Evolutionary conservation across 2,888 invertebrate species (phyloP).

Genomic region (Nemapogon koenigi): DNA sequence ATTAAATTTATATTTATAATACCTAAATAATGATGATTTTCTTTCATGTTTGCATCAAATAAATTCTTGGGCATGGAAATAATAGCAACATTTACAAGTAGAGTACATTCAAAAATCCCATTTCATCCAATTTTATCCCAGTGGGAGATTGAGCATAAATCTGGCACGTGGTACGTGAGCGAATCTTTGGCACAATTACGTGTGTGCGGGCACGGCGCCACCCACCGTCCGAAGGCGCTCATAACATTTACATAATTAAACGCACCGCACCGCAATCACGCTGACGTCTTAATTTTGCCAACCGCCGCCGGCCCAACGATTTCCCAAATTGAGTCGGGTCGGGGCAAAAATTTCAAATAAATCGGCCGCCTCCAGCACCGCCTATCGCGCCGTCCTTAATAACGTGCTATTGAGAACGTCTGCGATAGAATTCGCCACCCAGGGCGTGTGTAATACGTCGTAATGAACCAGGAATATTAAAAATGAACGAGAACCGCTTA

Average conservation of each 20-base stretch:
- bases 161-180: constrained; percentile 40
- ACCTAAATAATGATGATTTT: too few relatives aligned
- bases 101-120: too few relatives aligned
- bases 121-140: too few relatives aligned
- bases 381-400: constrained; percentile 47
- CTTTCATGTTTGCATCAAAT: too few relatives aligned
- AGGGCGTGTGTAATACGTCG: constrained; percentile 62
- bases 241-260: constrained; percentile 64
- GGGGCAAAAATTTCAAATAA: constrained; percentile 64
- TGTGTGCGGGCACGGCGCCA: constrained; percentile 23
- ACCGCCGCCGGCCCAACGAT: constrained; percentile 56
- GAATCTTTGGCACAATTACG: constrained; percentile 39
- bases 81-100: too few relatives aligned
- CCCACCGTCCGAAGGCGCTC: constrained; percentile 47
- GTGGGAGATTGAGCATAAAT: too few relatives aligned
- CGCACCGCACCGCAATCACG: constrained; percentile 53
- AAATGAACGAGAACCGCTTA: constrained; percentile 60
- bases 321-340: constrained; percentile 64
- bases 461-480: constrained; percentile 65
- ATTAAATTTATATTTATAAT: too few relatives aligned
- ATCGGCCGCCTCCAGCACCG: constrained; percentile 41
- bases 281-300: constrained; percentile 64
- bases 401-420: constrained; percentile 56
- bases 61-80: too few relatives aligned
- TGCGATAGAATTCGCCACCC: constrained; percentile 65